Percentiles rank a stretch among this genome's conserved stretches.
phyloP scores from a whole-genome alignment of 1,140 invertebrate genomes.

The Zaprionus camerounensis region DNA sequence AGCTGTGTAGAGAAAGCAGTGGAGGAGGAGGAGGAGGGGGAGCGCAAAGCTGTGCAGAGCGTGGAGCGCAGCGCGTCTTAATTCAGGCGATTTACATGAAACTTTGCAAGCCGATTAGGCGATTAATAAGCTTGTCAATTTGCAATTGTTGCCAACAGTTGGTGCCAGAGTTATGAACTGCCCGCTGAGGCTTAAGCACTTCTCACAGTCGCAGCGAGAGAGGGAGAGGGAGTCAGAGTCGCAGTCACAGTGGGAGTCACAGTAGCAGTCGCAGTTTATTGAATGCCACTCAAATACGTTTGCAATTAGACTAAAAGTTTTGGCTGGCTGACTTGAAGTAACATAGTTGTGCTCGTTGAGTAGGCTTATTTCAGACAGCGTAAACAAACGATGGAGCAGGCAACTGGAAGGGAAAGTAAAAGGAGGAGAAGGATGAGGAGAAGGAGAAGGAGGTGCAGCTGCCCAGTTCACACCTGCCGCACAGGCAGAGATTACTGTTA shows the following conservation, averaged over 20 bases:
- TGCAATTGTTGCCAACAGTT: slow-evolving; percentile 76
- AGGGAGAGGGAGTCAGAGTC: no score
- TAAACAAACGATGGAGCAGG: not conserved
- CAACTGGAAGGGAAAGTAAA: not conserved
- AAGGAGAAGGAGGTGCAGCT: not conserved
- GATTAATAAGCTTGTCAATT: slow-evolving; percentile 83
- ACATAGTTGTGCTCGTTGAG: not conserved
- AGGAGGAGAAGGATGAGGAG: not conserved
- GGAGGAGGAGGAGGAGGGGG: not conserved
- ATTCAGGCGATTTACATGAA: slow-evolving; percentile 73
- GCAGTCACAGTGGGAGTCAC: not conserved
- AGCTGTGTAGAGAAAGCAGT: not conserved
- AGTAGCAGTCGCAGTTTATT: slow-evolving; percentile 38
- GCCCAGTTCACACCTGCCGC: slow-evolving; percentile 62
- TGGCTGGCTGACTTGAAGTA: slow-evolving; percentile 10
- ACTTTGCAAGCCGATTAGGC: slow-evolving; percentile 80
- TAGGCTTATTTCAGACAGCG: slow-evolving; percentile 23
- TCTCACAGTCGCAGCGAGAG: not conserved
- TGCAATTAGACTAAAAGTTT: slow-evolving; percentile 65
- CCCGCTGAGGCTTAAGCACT: slow-evolving; percentile 39
- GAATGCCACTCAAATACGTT: slow-evolving; percentile 59
- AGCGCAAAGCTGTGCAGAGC: slow-evolving; percentile 6
- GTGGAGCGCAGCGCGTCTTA: slow-evolving; percentile 62
- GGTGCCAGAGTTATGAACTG: slow-evolving; percentile 73
- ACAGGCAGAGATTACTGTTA: slow-evolving; percentile 60